Base-by-base conservation (phyloP, 2,113 vertebrate species). In the Pampusana beccarii region DNA sequence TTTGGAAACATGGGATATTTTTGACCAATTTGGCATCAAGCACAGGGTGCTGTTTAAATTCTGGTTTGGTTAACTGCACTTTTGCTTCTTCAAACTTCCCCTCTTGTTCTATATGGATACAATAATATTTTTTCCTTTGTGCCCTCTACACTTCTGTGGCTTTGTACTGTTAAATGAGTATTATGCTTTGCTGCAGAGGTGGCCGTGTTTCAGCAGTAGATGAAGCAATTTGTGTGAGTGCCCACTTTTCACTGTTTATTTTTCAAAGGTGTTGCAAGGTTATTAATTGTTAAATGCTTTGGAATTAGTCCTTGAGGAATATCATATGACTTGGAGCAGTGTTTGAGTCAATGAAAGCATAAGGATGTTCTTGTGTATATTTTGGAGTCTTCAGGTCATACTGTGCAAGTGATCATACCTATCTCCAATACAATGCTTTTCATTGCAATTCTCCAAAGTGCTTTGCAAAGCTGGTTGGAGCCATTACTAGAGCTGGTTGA, bases 61-160 rank as follows among this genome's bases (percentile, higher is more conserved):
- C 71, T 73, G 25, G 12, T 95, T 95, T 96, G 57, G 26, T 71
- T 93, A 92, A 73, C 54, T 91, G 38, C 28, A 26, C 73, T 89
- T 92, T 40, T 85, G 31, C 73, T 40, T 86, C 73, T 46, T 40
- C 36, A 69, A 40, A 66, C 73, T 75, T 96, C 40, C 65, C 10
- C 11, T 66, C 42, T 87, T 87, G 29, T 40, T 94, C 70, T 80
- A 91, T 92, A 65, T 71, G 44, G 61, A 15, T 51, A 50, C 19
- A 69, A 57, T 40, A 67, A 38, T 80, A 57, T 79, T 83, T 74
- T 95, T 88, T 57, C 28, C 53, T 94, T 73, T 26, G 3, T 71
- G 34, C 17, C 53, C 16, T 72, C 28, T 84, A 16, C 74, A 28
- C 4, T 78, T 91, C n/a, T 69, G 65, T 67, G 77, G 79, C 44